Base-by-base conservation (phyloP, 2,797 vertebrate genomes). In the Sciurus vulgaris region DNA sequence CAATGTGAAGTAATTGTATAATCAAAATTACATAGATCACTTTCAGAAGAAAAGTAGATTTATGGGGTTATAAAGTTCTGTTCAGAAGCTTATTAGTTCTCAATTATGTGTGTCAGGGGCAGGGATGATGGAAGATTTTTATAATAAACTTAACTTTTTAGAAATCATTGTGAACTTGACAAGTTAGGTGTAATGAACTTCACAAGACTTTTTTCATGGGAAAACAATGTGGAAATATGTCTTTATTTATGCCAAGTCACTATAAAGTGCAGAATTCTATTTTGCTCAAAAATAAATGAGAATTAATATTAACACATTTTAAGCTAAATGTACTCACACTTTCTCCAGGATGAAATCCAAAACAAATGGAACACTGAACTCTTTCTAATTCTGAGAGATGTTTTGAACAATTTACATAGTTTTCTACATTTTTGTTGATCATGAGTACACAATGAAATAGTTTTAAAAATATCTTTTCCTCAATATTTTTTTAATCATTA, bases 401-500 rank as follows among this genome's bases (percentile, higher is more conserved):
- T 14, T 61, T 95, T 93, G 73, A 41, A 12, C 79, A 72, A 41
- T 33, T 38, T 61, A 30, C 26, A 59, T 10, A 44, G 0, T 2
- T 54, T 41, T 54, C 30, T 61, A 3, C 65, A 10, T 9, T 89
- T 85, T 69, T 69, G 15, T 61, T 86, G 28, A 12, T 3, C 12
- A 81, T 1, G 20, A 30, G 10, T 91, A 15, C 2, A 44, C 83
- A 72, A 7, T 74, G 7, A 86, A 87, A 7, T 17, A 51, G 38
- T 86, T 15, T 7, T 92, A 44, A 67, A 93, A 35, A 92, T 7
- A 6, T 82, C 11, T 94, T 72, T 20, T 67, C 82, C 81, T 84
- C 38, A 9, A 73, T 91, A 7, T 47, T 93, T 95, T 97, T 54
- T 94, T 86, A 82, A 92, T 96, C 14, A 95, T 91, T 79, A 95